These are phyloP conservation scores for Gymnodraco acuticeps DNA, from an alignment of 2,797 vertebrate species.

Conservation along the genomic window DNA sequence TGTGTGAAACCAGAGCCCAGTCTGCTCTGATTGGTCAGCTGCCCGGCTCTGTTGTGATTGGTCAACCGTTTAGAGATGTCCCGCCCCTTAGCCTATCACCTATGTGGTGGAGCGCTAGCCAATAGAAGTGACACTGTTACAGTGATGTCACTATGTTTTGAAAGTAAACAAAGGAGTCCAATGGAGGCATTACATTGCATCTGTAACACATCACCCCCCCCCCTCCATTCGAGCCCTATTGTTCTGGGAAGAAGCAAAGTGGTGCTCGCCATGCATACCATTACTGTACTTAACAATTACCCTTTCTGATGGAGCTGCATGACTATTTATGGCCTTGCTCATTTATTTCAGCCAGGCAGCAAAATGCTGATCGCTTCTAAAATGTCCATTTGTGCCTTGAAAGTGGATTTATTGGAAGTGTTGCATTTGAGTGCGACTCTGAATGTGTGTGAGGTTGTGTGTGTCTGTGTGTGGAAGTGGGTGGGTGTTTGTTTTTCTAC, in stretches of 20 bases:
- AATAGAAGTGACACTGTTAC: too few relatives aligned
- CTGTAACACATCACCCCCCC: neutral
- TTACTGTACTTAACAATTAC: constrained; percentile 77
- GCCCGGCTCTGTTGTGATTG: too few relatives aligned
- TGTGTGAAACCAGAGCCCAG: too few relatives aligned
- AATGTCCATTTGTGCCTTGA: constrained; percentile 66
- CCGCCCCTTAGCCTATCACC: too few relatives aligned
- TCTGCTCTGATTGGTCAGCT: too few relatives aligned
- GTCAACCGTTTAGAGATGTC: too few relatives aligned
- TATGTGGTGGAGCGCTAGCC: too few relatives aligned
- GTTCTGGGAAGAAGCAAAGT: constrained; percentile 61
- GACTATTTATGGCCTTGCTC: constrained; percentile 72
- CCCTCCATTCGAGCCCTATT: constrained; percentile 8
- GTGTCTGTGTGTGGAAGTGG: constrained; percentile 14
- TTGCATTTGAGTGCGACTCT: constrained; percentile 34
- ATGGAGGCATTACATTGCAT: too few relatives aligned
- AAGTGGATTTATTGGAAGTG: constrained; percentile 60
- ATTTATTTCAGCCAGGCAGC: constrained; percentile 69
- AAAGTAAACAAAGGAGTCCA: too few relatives aligned
- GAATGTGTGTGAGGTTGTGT: constrained; percentile 32
- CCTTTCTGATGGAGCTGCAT: constrained; percentile 72
- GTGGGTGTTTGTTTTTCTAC: neutral
- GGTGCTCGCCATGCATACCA: constrained; percentile 66
- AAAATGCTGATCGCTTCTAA: constrained; percentile 67
- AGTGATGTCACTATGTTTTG: too few relatives aligned